Conservation (phyloP, 2,888 invertebrate species). For the Anthrax anthrax region DNA sequence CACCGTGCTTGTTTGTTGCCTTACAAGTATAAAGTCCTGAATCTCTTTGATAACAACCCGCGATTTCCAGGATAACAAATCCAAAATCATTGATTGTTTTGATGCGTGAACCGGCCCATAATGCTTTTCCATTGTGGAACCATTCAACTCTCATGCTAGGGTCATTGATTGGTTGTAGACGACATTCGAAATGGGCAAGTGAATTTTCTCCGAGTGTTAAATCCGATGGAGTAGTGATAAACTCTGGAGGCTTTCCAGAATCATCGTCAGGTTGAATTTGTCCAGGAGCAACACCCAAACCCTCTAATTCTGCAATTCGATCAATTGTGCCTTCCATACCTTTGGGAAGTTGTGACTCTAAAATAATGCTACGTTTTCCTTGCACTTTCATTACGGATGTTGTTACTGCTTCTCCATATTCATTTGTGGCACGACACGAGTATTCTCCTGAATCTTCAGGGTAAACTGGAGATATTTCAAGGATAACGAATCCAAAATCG, state of each 20-base stretch:
- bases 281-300: conserved; percentile 56
- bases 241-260: conserved; percentile 77
- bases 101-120: conserved; percentile 79
- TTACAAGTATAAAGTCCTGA: conserved; percentile 86
- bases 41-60: conserved; percentile 86
- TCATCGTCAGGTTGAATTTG: conserved; percentile 62
- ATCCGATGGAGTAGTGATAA: conserved; percentile 75
- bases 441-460: conserved; percentile 92
- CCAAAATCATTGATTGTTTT: conserved; percentile 97
- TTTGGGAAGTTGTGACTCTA: conserved; percentile 82
- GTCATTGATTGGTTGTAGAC: conserved; percentile 77
- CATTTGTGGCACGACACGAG: conserved; percentile 74
- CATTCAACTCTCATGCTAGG: conserved; percentile 91
- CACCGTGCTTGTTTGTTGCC: conserved; percentile 81
- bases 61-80: conserved; percentile 90
- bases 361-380: conserved; percentile 80
- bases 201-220: conserved; percentile 72
- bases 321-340: conserved; percentile 90
- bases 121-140: conserved; percentile 92
- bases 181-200: conserved; percentile 84
- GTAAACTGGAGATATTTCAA: conserved; percentile 94
- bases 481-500: conserved; percentile 93
- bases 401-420: conserved; percentile 83
- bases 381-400: conserved; percentile 79
- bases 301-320: conserved; percentile 83